Base-by-base conservation (phyloP, 2,797 vertebrate genomes). In the Halcyon badia region DNA sequence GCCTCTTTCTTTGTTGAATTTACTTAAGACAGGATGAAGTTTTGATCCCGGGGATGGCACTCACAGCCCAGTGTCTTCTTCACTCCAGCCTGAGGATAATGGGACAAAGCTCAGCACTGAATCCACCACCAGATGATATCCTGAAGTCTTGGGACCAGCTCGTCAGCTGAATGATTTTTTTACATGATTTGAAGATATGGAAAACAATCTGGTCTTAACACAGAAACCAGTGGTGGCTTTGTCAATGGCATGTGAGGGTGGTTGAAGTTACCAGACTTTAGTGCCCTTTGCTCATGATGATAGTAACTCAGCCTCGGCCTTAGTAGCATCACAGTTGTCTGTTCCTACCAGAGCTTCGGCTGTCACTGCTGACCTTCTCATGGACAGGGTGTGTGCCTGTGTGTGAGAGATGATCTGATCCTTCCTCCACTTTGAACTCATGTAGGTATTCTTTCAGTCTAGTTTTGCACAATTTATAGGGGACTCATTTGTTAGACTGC, bases 1-100 rank as follows among this genome's bases (percentile, higher is more conserved):
- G 78, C 60, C 84, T 96, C 89, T 90, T 35, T 60, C 61, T 73
- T 61, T 57, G 87, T 31, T 75, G 39, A 73, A 30, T 80, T 87
- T 80, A 80, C 42, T 78, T 57, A 70, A 77, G 78, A 93, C 35
- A 39, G 54, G 52, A 68, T 39, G 61, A 54, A 65, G 49, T 70
- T 87, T 60, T 82, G 60, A 83, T 56, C 71, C 79, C 3, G 6
- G 28, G 15, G 42, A 33, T 61, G 79, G 54, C 62, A 46, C 28
- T 82, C 28, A 51, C n/a, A 82, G 52, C 58, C 73, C 66, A 54
- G 17, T 31, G 61, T 66, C 81, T 80, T 90, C 64, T 93, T 30
- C 19, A 19, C 35, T 83, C 19, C 30, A 51, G 49, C 42, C 60
- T 64, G 69, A 77, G 79, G 61, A 64, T 60, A 71, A 46, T 2